phyloP scores from a whole-genome alignment of 2,797 vertebrate species.

The Aselliscus stoliczkanus region DNA sequence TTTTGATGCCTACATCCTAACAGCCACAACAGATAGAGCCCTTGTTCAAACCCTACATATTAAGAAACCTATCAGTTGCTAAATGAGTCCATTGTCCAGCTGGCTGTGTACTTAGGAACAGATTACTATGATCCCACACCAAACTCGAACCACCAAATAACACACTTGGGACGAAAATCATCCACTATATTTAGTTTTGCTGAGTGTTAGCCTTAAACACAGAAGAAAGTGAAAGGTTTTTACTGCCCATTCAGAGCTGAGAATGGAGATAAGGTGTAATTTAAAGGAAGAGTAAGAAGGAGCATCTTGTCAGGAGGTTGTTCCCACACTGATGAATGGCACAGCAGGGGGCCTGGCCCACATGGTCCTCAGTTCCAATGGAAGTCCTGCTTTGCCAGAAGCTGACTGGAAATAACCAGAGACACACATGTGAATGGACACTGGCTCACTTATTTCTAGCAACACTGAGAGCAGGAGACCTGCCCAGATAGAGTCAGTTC shows the following conservation, averaged over 20 bases:
- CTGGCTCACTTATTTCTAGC: neutral
- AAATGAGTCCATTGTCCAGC: conserved; percentile 64
- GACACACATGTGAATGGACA: neutral
- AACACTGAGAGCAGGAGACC: neutral
- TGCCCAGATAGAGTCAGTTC: neutral
- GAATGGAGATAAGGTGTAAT: neutral
- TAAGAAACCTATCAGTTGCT: conserved; percentile 71
- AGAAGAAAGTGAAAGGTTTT: conserved; percentile 27
- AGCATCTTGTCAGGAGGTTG: neutral
- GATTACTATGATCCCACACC: conserved; percentile 67
- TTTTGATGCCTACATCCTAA: conserved; percentile 71
- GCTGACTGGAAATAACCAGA: neutral
- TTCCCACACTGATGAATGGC: neutral
- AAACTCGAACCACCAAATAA: conserved; percentile 69
- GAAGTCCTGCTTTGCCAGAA: neutral
- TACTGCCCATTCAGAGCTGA: conserved; percentile 24
- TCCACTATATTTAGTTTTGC: neutral
- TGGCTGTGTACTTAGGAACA: conserved; percentile 61
- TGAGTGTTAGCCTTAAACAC: conserved; percentile 3
- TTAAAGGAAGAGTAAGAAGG: neutral
- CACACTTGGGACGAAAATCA: conserved; percentile 59
- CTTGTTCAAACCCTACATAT: conserved; percentile 69
- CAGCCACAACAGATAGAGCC: conserved; percentile 67
- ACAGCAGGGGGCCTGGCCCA: neutral
- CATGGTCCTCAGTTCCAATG: neutral